Evolutionary conservation across 1,140 invertebrate genomes (phyloP).

Genomic region (Musca vetustissima): DNA sequence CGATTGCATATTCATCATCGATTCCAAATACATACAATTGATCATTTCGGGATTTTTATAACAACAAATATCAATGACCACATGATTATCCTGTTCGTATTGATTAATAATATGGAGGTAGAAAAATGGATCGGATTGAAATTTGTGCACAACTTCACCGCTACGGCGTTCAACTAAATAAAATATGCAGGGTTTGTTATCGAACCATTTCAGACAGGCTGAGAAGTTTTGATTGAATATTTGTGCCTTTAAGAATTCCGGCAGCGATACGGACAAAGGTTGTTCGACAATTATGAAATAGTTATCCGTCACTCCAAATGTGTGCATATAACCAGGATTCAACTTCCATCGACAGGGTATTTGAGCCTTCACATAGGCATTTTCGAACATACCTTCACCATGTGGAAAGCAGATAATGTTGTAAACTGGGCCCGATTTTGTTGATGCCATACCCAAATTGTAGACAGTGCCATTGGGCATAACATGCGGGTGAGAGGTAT

Average conservation of each 20-base stretch:
- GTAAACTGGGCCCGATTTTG: constrained; percentile 67
- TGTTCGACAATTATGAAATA: constrained; percentile 85
- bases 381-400: constrained; percentile 67
- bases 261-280: constrained; percentile 71
- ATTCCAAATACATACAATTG: constrained; percentile 82
- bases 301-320: constrained; percentile 82
- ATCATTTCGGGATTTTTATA: constrained; percentile 81
- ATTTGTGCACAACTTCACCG: constrained; percentile 64
- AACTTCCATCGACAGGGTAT: constrained; percentile 73
- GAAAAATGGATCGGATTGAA: constrained; percentile 75
- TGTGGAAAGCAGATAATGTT: constrained; percentile 71
- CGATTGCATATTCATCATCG: constrained; percentile 75
- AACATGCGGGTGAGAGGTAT: constrained; percentile 85
- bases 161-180: constrained; percentile 68
- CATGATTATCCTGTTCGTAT: constrained; percentile 72
- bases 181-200: constrained; percentile 74
- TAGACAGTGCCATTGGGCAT: constrained; percentile 69
- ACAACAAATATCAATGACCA: constrained; percentile 79
- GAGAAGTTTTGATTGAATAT: constrained; percentile 65
- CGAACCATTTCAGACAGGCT: constrained; percentile 70
- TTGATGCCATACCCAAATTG: constrained; percentile 76
- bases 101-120: constrained; percentile 89
- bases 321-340: constrained; percentile 85
- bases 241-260: constrained; percentile 61
- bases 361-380: constrained; percentile 68